phyloP scores from a whole-genome alignment of 2,888 invertebrate species.

The Onchidella celtica region DNA sequence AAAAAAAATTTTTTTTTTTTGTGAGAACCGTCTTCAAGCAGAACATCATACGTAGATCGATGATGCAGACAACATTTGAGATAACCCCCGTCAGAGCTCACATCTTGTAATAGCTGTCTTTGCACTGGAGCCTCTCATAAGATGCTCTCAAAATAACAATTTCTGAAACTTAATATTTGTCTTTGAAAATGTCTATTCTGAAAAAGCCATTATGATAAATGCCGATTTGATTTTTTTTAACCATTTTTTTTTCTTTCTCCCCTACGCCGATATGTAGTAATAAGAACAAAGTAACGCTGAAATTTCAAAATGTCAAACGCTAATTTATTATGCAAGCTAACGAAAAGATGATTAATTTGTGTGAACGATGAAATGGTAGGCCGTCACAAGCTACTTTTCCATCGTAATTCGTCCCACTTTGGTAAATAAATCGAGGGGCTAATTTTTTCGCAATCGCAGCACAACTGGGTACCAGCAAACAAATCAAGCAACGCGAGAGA shows the following conservation, averaged over 20 bases:
- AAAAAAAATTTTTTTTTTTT: no score
- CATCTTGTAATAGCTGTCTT: not conserved
- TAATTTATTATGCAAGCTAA: not conserved
- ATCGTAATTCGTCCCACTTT: no score
- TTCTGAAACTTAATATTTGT: slow-evolving; percentile 22
- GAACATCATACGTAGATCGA: no score
- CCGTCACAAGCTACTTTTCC: no score
- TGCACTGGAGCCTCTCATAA: not conserved
- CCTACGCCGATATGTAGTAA: not conserved
- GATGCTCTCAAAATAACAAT: slow-evolving; percentile 20
- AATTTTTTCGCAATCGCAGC: no score
- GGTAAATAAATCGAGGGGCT: no score
- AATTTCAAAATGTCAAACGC: not conserved
- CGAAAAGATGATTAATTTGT: slow-evolving; percentile 10
- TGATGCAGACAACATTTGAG: no score
- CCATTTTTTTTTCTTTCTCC: not conserved
- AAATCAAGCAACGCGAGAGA: no score
- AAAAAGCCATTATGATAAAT: slow-evolving; percentile 11
- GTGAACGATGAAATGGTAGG: no score
- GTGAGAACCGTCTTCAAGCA: no score
- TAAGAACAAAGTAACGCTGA: not conserved
- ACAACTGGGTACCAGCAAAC: no score
- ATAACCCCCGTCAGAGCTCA: not conserved
- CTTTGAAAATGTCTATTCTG: slow-evolving; percentile 15
- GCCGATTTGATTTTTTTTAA: not conserved